Conservation (phyloP, 2,888 invertebrate species). For the Empis stercorea region DNA sequence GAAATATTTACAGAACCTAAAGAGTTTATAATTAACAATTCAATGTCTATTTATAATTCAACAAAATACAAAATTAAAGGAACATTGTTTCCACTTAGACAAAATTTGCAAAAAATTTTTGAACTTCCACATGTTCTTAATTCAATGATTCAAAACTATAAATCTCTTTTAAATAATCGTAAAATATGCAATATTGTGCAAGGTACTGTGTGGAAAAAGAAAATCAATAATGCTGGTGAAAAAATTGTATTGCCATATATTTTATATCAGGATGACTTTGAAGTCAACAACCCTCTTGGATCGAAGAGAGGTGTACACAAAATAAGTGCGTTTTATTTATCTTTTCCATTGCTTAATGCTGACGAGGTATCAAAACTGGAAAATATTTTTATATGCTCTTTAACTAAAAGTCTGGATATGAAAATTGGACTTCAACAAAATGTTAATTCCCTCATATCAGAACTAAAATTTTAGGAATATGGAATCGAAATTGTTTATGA, state of each 20-base stretch:
- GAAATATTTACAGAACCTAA: conserved; percentile 1
- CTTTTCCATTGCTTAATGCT: conserved; percentile 1
- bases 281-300: conserved; percentile 5
- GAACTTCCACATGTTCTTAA: conserved; percentile 1
- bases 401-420: not conserved
- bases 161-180: not conserved
- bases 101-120: conserved; percentile 1
- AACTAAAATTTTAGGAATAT: conserved; percentile 3
- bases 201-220: conserved; percentile 2
- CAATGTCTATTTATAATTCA: not conserved
- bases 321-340: not conserved
- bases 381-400: conserved; percentile 1
- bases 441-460: not conserved
- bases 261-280: conserved; percentile 5
- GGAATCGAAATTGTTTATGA: not conserved
- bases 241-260: conserved; percentile 2
- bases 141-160: conserved; percentile 1
- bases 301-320: conserved; percentile 3
- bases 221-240: not conserved
- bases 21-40: conserved; percentile 4
- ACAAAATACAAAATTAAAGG: not conserved
- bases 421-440: not conserved
- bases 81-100: not conserved
- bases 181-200: conserved; percentile 2
- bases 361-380: conserved; percentile 2